Evolutionary conservation across 2,888 invertebrate genomes (phyloP), one percentile per base, ranked within the genome.

Genomic region (Spilarctia lutea): DNA sequence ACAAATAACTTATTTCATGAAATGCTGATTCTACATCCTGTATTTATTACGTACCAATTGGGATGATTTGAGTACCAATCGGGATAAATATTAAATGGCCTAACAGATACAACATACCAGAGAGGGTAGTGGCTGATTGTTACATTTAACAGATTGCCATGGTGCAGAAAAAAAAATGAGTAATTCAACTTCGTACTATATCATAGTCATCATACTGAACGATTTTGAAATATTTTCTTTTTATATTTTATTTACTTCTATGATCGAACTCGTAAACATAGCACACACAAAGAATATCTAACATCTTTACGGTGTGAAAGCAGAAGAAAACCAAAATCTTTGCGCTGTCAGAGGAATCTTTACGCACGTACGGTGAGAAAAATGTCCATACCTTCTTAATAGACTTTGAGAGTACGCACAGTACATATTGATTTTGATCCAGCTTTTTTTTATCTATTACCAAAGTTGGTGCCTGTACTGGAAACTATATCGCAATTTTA

Each of bases 321-420:
- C 42, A 75, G 73, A 76, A 72, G 73, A 83, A 87, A 87, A 84
- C 86, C 85, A 81, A 76, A 81, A 76, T 70, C 60, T 72, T 78
- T 77, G 73, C 82, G 80, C 78, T 82, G 83, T 87, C 84, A 82
- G 81, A 82, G 84, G 79, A 79, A 82, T 80, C 74, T 87, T 90
- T 80, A 91, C 91, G 91, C 91, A 91, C 91, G 91, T 90, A 86
- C 85, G 85, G 73, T 67, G 82, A 84, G 87, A 90, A 89, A 91
- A 90, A 90, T 91, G 89, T 89, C 88, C 81, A 84, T 82, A 87
- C 87, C 88, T 88, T 84, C 11, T 82, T 79, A 86, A 80, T 75
- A 83, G 84, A 79, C 82, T 82, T 75, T 83, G 76, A 73, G 67
- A 79, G 80, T 77, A 86, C 86, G 83, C 83, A 85, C 83, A 82